Evolutionary conservation across 2,113 vertebrate genomes (phyloP).

Genomic region (Copsychus sechellarum): DNA sequence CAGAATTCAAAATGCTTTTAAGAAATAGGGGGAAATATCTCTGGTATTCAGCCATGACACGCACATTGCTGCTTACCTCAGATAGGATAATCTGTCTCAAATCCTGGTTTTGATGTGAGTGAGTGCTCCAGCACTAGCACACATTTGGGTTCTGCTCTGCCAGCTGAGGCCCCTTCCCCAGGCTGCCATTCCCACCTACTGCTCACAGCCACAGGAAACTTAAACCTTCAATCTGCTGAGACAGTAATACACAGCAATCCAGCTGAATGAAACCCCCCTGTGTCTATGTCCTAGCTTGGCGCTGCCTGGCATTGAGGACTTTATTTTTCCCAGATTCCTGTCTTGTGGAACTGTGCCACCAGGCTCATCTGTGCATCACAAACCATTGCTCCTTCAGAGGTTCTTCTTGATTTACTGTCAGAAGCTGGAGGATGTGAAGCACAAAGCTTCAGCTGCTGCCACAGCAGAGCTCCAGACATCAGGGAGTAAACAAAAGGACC

Average conservation of each 20-base stretch:
- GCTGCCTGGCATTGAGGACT: not conserved
- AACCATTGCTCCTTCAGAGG: not conserved
- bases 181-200: not conserved
- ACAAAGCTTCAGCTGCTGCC: conserved; percentile 8
- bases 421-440: not conserved
- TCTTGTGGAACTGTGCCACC: not conserved
- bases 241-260: not conserved
- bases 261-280: not conserved
- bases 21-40: not conserved
- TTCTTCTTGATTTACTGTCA: not conserved
- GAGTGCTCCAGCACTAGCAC: not conserved
- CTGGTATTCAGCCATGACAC: not conserved
- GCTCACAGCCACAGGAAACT: not conserved
- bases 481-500: not conserved
- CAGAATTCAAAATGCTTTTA: not conserved
- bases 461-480: not conserved
- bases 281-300: not conserved
- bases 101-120: not conserved
- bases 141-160: not conserved
- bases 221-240: not conserved
- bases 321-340: not conserved
- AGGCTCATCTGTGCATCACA: not conserved
- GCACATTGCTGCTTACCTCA: not conserved
- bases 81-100: not conserved
- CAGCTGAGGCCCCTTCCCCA: not conserved